These are phyloP conservation scores for Bradypus variegatus DNA, from an alignment of 2,797 vertebrate genomes.

Conservation along the genomic window DNA sequence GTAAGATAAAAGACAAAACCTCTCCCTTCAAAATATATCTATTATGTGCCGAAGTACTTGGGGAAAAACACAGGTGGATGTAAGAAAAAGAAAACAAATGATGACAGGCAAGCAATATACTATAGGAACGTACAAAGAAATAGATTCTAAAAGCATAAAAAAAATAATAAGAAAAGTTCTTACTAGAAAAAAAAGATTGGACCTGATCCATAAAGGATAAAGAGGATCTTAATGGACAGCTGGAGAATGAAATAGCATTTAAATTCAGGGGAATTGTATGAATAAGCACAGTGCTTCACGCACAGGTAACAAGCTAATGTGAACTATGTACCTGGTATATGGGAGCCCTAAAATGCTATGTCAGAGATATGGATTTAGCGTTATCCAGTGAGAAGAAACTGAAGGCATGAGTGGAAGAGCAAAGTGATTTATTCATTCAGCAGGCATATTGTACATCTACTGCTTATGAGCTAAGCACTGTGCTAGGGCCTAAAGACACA, in stretches of 20 bases:
- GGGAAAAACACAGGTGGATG: not conserved
- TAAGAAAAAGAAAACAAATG: not conserved
- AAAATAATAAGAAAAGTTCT: not conserved
- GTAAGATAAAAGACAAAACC: not conserved
- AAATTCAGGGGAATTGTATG: not conserved
- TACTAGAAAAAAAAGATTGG: not conserved
- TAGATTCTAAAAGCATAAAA: not conserved
- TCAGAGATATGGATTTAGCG: no score
- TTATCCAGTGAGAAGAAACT: not conserved
- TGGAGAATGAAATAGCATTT: not conserved
- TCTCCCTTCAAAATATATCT: not conserved
- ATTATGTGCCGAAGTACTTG: not conserved
- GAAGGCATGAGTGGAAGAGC: not conserved
- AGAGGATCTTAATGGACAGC: not conserved
- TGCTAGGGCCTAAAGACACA: not conserved
- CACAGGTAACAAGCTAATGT: no score
- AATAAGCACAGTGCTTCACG: not conserved
- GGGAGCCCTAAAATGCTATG: not conserved
- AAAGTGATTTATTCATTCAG: not conserved
- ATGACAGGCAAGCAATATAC: not conserved
- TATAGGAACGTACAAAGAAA: not conserved
- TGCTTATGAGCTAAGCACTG: not conserved
- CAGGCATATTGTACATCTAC: no score
- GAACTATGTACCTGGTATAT: not conserved
- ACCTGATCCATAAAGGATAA: not conserved